Conservation (phyloP, 2,113 vertebrate species). For the Rostratula benghalensis region DNA sequence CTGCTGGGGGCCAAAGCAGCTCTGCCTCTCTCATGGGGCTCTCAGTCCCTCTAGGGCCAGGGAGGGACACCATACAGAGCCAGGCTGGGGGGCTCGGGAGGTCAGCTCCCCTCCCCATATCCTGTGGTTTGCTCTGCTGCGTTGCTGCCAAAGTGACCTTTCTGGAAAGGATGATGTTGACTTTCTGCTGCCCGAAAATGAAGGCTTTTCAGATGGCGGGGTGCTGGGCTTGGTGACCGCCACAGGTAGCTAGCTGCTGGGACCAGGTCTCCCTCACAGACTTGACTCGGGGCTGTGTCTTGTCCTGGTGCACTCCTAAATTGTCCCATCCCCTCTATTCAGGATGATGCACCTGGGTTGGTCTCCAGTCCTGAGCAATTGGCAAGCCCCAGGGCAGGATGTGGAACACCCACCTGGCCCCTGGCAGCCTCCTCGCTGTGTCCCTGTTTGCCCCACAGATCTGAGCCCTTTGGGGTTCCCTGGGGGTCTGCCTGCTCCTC, state of each 20-base stretch:
- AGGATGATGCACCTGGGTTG: rapidly evolving
- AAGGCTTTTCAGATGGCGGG: not conserved
- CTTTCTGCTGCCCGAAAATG: not conserved
- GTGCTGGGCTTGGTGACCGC: not conserved
- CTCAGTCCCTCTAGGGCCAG: rapidly evolving
- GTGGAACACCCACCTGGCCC: rapidly evolving
- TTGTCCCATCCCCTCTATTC: rapidly evolving
- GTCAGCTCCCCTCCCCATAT: not conserved
- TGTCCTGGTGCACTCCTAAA: not conserved
- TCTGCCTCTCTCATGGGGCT: not conserved
- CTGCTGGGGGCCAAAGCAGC: not conserved
- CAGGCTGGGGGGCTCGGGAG: rapidly evolving
- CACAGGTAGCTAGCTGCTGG: not conserved
- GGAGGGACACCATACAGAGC: not conserved
- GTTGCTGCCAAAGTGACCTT: not conserved
- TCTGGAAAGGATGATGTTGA: not conserved
- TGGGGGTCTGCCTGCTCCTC: not conserved
- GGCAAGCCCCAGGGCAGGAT: not conserved
- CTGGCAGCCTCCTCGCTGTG: not conserved
- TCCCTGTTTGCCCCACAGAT: no score
- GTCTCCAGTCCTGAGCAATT: not conserved
- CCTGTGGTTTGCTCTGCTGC: rapidly evolving
- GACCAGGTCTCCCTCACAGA: not conserved
- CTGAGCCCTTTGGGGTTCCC: not conserved
- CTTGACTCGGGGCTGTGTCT: rapidly evolving